phyloP scores from a whole-genome alignment of 2,888 invertebrate genomes.

The Tromatobia lineatoria region DNA sequence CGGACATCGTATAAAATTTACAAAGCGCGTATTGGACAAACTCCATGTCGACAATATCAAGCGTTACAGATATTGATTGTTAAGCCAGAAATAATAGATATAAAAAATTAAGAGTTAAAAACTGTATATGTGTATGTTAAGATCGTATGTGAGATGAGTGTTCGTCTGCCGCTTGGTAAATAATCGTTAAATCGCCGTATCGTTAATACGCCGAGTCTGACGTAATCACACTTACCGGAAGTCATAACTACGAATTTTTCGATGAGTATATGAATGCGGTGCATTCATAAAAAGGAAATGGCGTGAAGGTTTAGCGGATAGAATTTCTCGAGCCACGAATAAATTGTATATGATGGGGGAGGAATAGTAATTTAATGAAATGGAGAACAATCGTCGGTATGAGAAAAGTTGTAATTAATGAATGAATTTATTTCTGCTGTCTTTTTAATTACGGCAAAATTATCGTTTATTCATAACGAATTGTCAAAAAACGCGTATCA shows the following conservation, averaged over 20 bases:
- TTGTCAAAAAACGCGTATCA: background rate
- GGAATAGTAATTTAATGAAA: background rate
- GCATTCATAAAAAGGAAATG: background rate
- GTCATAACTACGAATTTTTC: background rate
- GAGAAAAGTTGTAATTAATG: background rate
- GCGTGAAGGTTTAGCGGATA: background rate
- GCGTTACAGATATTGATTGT: constrained; percentile 69
- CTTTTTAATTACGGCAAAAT: constrained; percentile 5
- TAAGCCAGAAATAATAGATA: constrained; percentile 62
- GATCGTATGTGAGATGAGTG: constrained; percentile 30
- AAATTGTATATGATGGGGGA: background rate
- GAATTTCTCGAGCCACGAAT: background rate
- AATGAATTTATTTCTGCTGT: background rate
- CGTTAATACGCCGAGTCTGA: background rate
- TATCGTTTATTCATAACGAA: constrained; percentile 18
- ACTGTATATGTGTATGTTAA: constrained; percentile 62
- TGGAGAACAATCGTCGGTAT: constrained; percentile 1
- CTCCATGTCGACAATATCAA: constrained; percentile 55
- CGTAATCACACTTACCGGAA: background rate
- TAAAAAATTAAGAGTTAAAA: constrained; percentile 47
- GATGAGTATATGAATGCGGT: background rate
- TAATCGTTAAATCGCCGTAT: constrained; percentile 18
- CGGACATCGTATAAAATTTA: constrained; percentile 31
- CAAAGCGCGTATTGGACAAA: constrained; percentile 57
- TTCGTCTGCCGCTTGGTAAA: constrained; percentile 43